A percentile compares a stretch with the other conserved stretches of the same genome.
These are phyloP conservation scores for Eulithis prunata DNA, from an alignment of 2,888 invertebrate genomes.

Conservation along the genomic window DNA sequence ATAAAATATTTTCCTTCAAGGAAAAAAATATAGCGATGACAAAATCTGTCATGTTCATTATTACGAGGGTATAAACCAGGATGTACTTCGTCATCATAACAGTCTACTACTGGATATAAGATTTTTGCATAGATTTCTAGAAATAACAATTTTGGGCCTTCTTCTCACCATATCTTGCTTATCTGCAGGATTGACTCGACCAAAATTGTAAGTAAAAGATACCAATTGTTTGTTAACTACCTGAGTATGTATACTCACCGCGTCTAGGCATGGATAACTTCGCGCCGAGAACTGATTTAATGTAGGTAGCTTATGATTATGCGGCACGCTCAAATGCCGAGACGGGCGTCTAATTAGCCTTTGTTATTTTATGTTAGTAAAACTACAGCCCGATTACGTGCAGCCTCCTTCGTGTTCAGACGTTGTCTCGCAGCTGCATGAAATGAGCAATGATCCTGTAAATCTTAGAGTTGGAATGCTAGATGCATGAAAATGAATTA, in stretches of 20 bases:
- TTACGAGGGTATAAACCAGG: background rate
- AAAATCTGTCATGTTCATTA: background rate
- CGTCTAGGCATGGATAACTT: slow-evolving; percentile 44
- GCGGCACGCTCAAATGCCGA: slow-evolving; percentile 52
- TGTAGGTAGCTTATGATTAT: slow-evolving; percentile 59
- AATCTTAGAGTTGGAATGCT: too few species aligned
- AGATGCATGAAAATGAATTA: too few species aligned
- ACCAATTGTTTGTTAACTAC: background rate
- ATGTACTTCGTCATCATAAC: background rate
- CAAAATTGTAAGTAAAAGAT: background rate
- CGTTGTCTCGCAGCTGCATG: slow-evolving; percentile 3
- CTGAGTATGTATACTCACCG: slow-evolving; percentile 9
- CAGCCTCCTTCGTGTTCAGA: slow-evolving; percentile 32
- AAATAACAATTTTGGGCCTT: too few species aligned
- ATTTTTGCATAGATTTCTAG: too few species aligned
- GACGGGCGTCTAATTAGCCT: slow-evolving; percentile 72
- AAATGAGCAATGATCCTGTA: slow-evolving; percentile 8
- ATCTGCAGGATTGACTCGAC: too few species aligned
- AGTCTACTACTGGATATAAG: too few species aligned
- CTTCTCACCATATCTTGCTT: too few species aligned
- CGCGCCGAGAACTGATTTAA: slow-evolving; percentile 43
- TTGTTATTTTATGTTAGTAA: slow-evolving; percentile 83
- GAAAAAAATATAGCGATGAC: slow-evolving; percentile 3
- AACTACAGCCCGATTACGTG: slow-evolving; percentile 61
- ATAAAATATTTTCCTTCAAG: slow-evolving; percentile 6